Evolutionary conservation across 2,797 vertebrate species (phyloP).

Genomic region (Tauraco hartlaubi): DNA sequence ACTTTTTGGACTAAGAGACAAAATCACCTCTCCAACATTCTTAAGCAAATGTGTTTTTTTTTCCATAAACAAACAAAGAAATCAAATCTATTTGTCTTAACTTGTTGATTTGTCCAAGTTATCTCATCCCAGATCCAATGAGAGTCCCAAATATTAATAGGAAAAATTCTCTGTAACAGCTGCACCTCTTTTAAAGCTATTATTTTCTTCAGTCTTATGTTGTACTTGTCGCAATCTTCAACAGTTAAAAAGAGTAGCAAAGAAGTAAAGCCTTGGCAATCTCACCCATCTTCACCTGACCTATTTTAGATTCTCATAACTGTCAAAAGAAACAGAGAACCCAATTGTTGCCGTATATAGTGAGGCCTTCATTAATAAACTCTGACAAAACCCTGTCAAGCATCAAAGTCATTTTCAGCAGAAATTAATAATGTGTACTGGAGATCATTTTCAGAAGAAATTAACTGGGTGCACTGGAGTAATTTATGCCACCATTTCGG

Average conservation of each 20-base stretch:
- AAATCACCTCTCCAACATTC: slow-evolving; percentile 72
- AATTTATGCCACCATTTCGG: background rate
- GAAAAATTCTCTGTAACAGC: background rate
- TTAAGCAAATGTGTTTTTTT: slow-evolving; percentile 27
- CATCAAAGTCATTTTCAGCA: slow-evolving; percentile 1
- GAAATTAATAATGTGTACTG: background rate
- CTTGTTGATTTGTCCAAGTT: slow-evolving; percentile 57
- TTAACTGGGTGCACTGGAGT: background rate
- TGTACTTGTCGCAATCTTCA: background rate
- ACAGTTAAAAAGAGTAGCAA: background rate
- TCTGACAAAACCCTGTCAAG: slow-evolving; percentile 13
- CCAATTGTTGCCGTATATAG: background rate
- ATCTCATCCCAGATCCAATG: slow-evolving; percentile 44
- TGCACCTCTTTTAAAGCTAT: slow-evolving; percentile 18
- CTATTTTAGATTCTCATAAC: background rate
- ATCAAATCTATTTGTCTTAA: slow-evolving; percentile 59
- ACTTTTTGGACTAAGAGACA: slow-evolving; percentile 56
- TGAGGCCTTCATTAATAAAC: slow-evolving; percentile 20
- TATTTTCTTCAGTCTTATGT: background rate
- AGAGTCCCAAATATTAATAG: slow-evolving; percentile 7
- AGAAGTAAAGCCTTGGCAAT: background rate
- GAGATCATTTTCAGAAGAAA: slow-evolving; percentile 8
- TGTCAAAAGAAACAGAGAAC: slow-evolving; percentile 35
- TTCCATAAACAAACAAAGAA: slow-evolving; percentile 56
- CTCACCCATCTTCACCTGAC: background rate